phyloP scores from a whole-genome alignment of 2,113 vertebrate genomes.

The Perca fluviatilis region DNA sequence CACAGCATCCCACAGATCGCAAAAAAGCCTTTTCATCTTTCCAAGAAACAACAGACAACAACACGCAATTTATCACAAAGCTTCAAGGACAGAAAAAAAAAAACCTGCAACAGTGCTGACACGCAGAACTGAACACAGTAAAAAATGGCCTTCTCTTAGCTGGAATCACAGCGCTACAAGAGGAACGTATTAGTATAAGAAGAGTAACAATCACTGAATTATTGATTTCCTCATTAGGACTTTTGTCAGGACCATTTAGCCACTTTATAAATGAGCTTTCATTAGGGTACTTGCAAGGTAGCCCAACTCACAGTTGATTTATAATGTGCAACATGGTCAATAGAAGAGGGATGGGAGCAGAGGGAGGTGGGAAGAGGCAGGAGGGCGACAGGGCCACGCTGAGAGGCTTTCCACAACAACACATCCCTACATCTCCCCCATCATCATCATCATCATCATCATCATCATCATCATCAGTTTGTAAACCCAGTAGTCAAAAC shows the following conservation, averaged over 20 bases:
- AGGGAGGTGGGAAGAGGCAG: slow-evolving; percentile 50
- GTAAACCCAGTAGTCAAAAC: background rate
- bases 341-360: slow-evolving; percentile 63
- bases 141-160: slow-evolving; percentile 76
- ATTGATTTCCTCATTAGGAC: slow-evolving; percentile 93
- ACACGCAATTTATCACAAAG: slow-evolving; percentile 71
- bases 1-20: background rate
- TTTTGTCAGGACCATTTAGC: slow-evolving; percentile 97
- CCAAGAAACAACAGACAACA: slow-evolving; percentile 42
- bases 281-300: slow-evolving; percentile 90
- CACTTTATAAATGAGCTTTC: slow-evolving; percentile 95
- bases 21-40: slow-evolving; percentile 21
- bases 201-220: slow-evolving; percentile 93
- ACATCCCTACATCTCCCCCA: slow-evolving; percentile 26
- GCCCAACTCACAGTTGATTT: slow-evolving; percentile 90
- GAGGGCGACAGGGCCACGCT: slow-evolving; percentile 36
- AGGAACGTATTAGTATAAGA: slow-evolving; percentile 89
- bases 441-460: background rate
- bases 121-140: slow-evolving; percentile 72
- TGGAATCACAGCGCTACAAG: slow-evolving; percentile 74
- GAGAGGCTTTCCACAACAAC: slow-evolving; percentile 51
- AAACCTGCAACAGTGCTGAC: slow-evolving; percentile 78
- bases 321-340: slow-evolving; percentile 92
- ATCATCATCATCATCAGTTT: slow-evolving; percentile 5
- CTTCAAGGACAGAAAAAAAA: slow-evolving; percentile 36